phyloP scores from a whole-genome alignment of 1,140 invertebrate species.

The Ladona fulva region DNA sequence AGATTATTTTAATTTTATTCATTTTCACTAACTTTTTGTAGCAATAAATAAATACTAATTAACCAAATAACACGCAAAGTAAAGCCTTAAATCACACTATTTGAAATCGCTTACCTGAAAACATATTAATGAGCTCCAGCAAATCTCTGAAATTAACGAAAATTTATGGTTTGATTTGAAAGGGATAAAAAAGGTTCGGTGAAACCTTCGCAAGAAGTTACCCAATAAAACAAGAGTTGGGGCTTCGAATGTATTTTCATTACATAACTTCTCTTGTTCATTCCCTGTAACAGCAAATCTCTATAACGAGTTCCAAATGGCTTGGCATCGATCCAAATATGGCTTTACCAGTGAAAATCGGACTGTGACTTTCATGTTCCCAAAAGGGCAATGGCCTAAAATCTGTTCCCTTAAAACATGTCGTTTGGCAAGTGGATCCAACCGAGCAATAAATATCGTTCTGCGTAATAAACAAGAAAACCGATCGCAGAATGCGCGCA shows the following conservation, averaged over 20 bases:
- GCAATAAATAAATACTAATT: no score
- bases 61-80: no score
- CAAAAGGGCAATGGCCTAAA: not conserved
- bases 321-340: not conserved
- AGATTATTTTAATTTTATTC: no score
- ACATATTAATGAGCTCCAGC: no score
- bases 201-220: no score
- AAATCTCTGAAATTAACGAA: no score
- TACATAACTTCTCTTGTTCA: constrained; percentile 6
- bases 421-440: constrained; percentile 3
- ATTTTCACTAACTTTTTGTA: no score
- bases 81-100: no score
- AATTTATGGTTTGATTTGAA: no score
- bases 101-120: no score
- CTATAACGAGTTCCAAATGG: not conserved
- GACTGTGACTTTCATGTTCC: constrained; percentile 4
- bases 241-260: not conserved
- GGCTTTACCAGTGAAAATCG: not conserved
- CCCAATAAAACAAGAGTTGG: not conserved
- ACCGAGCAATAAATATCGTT: not conserved
- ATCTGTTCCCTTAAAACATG: not conserved
- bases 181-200: no score
- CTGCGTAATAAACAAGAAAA: not conserved
- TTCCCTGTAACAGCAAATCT: constrained; percentile 1
- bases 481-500: no score